Evolutionary conservation across 2,888 invertebrate species (phyloP).

Genomic region (Plutella xylostella): DNA sequence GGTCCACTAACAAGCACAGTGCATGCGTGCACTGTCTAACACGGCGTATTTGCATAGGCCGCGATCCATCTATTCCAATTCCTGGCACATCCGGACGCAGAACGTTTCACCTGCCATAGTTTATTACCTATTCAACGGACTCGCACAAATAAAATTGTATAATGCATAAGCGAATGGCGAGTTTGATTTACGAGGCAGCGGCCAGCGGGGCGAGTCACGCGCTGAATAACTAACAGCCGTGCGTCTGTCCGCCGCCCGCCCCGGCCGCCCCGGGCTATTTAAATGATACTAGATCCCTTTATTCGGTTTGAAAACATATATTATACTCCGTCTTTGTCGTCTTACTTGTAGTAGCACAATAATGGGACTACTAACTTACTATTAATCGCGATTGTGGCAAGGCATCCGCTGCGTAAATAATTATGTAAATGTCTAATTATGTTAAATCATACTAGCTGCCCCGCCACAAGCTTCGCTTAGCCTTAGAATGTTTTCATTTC

Average conservation of each 20-base stretch:
- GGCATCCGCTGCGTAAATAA: no score
- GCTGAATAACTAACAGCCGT: conserved; percentile 58
- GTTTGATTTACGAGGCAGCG: conserved; percentile 64
- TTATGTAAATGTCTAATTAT: no score
- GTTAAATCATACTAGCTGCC: no score
- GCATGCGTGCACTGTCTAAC: not conserved
- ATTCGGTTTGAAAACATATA: not conserved
- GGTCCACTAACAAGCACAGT: not conserved
- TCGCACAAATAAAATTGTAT: conserved; percentile 71
- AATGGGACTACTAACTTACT: no score
- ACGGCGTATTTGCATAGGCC: conserved; percentile 39
- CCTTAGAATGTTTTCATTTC: no score
- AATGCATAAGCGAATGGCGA: conserved; percentile 69
- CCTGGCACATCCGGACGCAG: conserved; percentile 47
- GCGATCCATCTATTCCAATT: conserved; percentile 33
- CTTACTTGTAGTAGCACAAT: no score
- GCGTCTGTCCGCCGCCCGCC: not conserved
- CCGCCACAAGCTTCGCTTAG: no score
- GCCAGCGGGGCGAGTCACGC: conserved; percentile 36
- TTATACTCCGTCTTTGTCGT: no score
- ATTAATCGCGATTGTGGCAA: no score
- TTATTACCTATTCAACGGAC: conserved; percentile 68
- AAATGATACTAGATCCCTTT: not conserved
- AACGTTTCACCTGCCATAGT: conserved; percentile 64
- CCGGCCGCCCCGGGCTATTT: not conserved